Conservation (phyloP, 2,797 vertebrate genomes). For the Parotocinclus haroldoi region DNA sequence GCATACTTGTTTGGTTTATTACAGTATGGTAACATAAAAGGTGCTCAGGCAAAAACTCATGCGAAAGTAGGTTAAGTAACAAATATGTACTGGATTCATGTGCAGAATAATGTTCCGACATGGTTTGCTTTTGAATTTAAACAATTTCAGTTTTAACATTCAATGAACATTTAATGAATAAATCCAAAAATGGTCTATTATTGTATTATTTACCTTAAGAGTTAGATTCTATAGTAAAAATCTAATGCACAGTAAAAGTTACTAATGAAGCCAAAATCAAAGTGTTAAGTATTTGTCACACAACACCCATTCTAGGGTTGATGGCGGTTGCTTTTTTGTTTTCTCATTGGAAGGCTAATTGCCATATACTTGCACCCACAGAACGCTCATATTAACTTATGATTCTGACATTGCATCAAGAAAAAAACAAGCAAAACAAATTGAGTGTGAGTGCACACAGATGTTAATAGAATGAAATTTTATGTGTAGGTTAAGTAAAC, state of each 20-base stretch:
- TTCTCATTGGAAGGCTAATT: conserved; percentile 36
- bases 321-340: conserved; percentile 42
- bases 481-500: too few species aligned
- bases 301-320: conserved; percentile 53
- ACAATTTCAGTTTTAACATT: too few species aligned
- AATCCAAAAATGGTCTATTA: too few species aligned
- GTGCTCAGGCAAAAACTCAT: not conserved
- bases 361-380: conserved; percentile 73
- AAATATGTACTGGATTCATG: not conserved
- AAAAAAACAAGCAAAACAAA: too few species aligned
- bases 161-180: too few species aligned
- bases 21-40: not conserved
- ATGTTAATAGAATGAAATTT: too few species aligned
- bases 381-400: conserved; percentile 22
- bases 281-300: not conserved
- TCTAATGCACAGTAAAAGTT: not conserved
- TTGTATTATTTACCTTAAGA: too few species aligned
- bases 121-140: too few species aligned
- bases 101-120: too few species aligned
- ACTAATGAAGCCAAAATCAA: not conserved
- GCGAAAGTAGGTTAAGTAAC: not conserved
- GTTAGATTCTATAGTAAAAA: too few species aligned
- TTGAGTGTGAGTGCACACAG: too few species aligned
- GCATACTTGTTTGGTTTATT: not conserved
- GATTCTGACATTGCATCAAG: conserved; percentile 26